Evolutionary conservation across 2,888 invertebrate species (phyloP).

Genomic region (Myopa tessellatipennis): DNA sequence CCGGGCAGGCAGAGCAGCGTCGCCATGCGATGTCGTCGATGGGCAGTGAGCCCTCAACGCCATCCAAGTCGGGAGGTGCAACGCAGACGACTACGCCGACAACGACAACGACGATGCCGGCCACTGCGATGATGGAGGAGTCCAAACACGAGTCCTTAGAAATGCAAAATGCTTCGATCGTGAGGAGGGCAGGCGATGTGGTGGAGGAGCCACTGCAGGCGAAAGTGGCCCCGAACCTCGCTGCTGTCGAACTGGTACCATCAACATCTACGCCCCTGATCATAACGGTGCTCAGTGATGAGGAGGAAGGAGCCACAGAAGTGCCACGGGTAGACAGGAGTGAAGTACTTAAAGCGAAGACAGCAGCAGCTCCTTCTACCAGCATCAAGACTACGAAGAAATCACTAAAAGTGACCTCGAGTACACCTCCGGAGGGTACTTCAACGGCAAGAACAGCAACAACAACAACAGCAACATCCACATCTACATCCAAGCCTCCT

Average conservation of each 20-base stretch:
- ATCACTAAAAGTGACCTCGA: neutral
- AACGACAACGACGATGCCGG: neutral
- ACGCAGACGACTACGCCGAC: slow-evolving; percentile 11
- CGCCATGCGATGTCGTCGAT: neutral
- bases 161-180: slow-evolving; percentile 23
- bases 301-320: slow-evolving; percentile 54
- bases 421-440: slow-evolving; percentile 33
- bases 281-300: slow-evolving; percentile 62
- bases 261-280: slow-evolving; percentile 60
- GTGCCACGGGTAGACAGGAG: slow-evolving; percentile 31
- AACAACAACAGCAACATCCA: slow-evolving; percentile 26
- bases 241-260: neutral
- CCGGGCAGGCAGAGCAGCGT: slow-evolving; percentile 39
- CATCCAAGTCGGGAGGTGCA: neutral
- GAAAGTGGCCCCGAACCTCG: neutral
- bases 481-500: slow-evolving; percentile 19
- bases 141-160: slow-evolving; percentile 31
- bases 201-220: neutral
- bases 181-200: slow-evolving; percentile 35
- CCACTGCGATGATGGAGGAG: neutral
- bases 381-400: slow-evolving; percentile 29
- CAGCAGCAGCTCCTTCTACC: slow-evolving; percentile 34
- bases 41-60: neutral
- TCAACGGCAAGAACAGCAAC: slow-evolving; percentile 37
- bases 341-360: slow-evolving; percentile 17